Percentiles rank a stretch among this genome's conserved stretches.
Evolutionary conservation across 2,113 vertebrate genomes (phyloP).

Genomic region (Uria aalge): DNA sequence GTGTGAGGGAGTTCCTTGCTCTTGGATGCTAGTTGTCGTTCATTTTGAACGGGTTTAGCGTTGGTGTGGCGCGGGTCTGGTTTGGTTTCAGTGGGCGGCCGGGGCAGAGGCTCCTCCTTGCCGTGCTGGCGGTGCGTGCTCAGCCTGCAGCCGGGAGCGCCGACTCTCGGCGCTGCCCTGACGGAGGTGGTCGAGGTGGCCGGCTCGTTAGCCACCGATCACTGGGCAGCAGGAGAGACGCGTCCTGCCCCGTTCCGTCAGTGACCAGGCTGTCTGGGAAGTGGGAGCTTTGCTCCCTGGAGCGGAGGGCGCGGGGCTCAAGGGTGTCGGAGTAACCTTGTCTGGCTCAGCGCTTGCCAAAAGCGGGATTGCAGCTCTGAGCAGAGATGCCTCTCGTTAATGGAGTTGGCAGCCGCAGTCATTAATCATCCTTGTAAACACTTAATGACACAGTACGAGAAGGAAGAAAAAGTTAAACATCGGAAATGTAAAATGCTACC

Average conservation of each 20-base stretch:
- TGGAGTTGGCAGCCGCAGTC: slow-evolving; percentile 41
- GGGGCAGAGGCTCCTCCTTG: not conserved
- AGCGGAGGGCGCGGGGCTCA: not conserved
- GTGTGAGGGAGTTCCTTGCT: not conserved
- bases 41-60: accelerated
- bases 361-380: not conserved
- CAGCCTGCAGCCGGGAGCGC: accelerated
- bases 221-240: not conserved
- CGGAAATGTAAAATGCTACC: slow-evolving; percentile 6
- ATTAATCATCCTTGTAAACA: slow-evolving; percentile 65
- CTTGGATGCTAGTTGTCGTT: not conserved
- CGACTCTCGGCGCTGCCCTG: accelerated
- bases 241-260: not conserved
- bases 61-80: not conserved
- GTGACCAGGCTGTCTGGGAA: not conserved
- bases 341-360: not conserved
- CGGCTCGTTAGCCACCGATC: accelerated
- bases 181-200: not conserved
- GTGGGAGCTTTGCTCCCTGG: not conserved
- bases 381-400: slow-evolving; percentile 41
- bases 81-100: not conserved
- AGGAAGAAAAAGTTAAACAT: slow-evolving; percentile 44
- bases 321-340: slow-evolving; percentile 13
- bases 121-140: accelerated
- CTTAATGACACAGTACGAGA: slow-evolving; percentile 42